Evolutionary conservation across 2,888 invertebrate species (phyloP), one percentile per base, ranked within the genome.

Genomic region (Corbicula japonica): DNA sequence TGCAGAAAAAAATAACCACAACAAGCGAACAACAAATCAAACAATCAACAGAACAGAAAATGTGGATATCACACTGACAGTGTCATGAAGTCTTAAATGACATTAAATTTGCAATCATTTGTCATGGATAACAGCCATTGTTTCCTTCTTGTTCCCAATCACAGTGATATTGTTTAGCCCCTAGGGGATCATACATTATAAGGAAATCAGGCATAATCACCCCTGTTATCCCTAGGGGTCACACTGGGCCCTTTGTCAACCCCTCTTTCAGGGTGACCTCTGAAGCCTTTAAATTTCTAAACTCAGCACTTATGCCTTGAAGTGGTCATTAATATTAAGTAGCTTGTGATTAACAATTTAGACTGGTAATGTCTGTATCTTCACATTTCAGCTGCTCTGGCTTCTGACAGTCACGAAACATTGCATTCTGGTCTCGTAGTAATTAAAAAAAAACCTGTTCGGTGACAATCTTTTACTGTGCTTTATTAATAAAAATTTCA

Each of bases 161-260:
- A 32, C 4, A 12, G 52, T 21, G 54, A 41, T 66, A 66, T 54
- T 66, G 54, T 38, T 52, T 41, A 15, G 32, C 23, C 63, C 26
- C 46, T 50, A 50, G 48, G 48, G 48, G 48, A 23, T 26, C 35
- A 54, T 52, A 35, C 52, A 35, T 66, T 54, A 28, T 41, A 15
- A 26, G 41, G 52, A 35, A 23, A 2, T 34, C 18, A 58, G 58
- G 38, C 41, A 54, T 38, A 30, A 15, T 23, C 54, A 66, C 28
- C 54, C 28, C 5, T 15, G 21, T 28, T 54, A 54, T 15, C 38
- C 28, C 41, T 50, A 21, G n/a, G 38, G 66, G 66, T 66, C 54
- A 66, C 28, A 66, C 4, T 66, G 41, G 41, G n/a, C 41, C 52
- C 66, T 54, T 66, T 66, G 66, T 66, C 54, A 41, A 12, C 23